These are phyloP conservation scores for Patella depressa DNA, from an alignment of 2,888 invertebrate genomes.

Conservation along the genomic window DNA sequence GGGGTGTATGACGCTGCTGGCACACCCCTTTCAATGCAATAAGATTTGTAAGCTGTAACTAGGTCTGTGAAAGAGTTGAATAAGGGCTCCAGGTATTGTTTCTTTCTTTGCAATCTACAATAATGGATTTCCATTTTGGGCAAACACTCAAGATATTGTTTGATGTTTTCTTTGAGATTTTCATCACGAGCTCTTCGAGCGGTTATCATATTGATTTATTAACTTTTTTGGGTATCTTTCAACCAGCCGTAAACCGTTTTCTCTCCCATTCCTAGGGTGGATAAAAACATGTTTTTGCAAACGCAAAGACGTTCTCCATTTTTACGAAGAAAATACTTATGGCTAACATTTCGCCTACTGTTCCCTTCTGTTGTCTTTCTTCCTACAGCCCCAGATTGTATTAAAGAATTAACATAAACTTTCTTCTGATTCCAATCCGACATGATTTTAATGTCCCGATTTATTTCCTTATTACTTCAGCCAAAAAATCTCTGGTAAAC, in stretches of 20 bases:
- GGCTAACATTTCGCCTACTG: constrained; percentile 17
- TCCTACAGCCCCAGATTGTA: background rate
- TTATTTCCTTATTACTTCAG: too few species aligned
- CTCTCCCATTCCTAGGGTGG: constrained; percentile 37
- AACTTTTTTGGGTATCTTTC: constrained; percentile 5
- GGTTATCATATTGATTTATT: background rate
- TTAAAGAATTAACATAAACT: background rate
- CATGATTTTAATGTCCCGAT: too few species aligned
- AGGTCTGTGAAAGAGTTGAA: too few species aligned
- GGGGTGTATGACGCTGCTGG: too few species aligned
- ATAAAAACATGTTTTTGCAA: constrained; percentile 42
- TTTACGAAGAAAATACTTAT: constrained; percentile 24
- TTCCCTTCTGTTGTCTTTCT: too few species aligned
- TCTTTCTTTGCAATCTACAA: background rate
- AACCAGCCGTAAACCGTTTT: constrained; percentile 26
- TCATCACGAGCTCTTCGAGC: background rate
- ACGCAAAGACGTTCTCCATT: constrained; percentile 27
- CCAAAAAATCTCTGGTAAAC: too few species aligned
- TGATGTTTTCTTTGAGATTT: background rate
- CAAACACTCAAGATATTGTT: constrained; percentile 13
- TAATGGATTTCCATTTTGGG: constrained; percentile 27
- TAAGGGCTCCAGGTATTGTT: too few species aligned
- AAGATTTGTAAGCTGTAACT: too few species aligned
- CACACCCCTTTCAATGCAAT: too few species aligned
- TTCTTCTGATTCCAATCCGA: background rate